A percentile compares a stretch with the other conserved stretches of the same genome.
Evolutionary conservation across 2,797 vertebrate species (phyloP).

Genomic region (Balearica regulorum): DNA sequence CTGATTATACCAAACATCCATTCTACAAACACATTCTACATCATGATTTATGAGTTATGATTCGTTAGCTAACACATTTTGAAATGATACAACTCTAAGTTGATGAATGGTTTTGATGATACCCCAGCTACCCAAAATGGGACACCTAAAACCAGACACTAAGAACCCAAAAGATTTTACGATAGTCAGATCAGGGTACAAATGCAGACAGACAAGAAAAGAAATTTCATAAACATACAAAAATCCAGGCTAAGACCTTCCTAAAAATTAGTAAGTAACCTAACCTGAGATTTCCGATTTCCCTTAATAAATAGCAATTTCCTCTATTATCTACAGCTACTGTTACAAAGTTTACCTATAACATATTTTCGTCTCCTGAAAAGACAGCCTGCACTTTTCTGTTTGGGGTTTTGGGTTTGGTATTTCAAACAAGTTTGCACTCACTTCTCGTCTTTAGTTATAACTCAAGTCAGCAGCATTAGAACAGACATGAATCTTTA

Average conservation of each 20-base stretch:
- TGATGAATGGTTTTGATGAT: neutral
- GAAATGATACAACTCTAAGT: neutral
- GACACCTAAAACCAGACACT: neutral
- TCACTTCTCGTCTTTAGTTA: neutral
- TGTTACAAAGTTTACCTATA: no score
- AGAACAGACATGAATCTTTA: neutral
- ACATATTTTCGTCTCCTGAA: no score
- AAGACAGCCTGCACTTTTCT: neutral
- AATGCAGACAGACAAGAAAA: neutral
- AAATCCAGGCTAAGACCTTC: neutral
- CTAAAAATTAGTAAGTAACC: neutral
- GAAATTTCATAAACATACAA: neutral
- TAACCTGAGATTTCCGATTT: neutral
- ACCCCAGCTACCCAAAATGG: accelerated
- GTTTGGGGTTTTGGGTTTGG: neutral
- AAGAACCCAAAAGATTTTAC: neutral
- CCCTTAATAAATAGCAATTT: neutral
- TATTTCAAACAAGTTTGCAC: neutral
- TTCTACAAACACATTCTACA: neutral
- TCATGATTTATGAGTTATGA: neutral
- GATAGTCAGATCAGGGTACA: neutral
- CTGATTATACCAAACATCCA: neutral
- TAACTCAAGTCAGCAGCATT: neutral
- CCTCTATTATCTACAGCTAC: neutral
- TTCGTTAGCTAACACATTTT: neutral